phyloP scores from a whole-genome alignment of 2,113 vertebrate species.

The Oenanthe melanoleuca region DNA sequence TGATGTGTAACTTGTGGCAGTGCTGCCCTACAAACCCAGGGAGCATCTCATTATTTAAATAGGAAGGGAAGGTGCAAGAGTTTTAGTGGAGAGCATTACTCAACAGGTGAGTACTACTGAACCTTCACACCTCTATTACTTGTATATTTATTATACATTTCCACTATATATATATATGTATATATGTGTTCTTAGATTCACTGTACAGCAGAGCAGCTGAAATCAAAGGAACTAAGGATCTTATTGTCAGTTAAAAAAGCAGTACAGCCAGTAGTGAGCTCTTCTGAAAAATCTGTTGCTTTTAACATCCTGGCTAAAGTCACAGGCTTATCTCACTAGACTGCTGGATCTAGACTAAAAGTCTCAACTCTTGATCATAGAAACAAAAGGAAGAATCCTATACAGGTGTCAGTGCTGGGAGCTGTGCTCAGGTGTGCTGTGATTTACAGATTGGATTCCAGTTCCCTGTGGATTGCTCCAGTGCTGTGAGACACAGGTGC shows the following conservation, averaged over 20 bases:
- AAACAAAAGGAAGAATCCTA: not conserved
- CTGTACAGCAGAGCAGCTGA: not conserved
- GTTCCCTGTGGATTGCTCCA: not conserved
- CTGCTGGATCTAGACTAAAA: not conserved
- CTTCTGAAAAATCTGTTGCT: not conserved
- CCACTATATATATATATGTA: not conserved
- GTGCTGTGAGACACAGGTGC: not conserved
- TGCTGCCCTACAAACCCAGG: not conserved
- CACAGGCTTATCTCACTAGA: not conserved
- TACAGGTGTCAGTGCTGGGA: not conserved
- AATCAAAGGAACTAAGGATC: not conserved
- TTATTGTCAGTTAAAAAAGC: not conserved
- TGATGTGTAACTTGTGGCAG: not conserved
- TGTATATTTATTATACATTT: not conserved
- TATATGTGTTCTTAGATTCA: not conserved
- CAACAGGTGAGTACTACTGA: not conserved
- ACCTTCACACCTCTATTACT: not conserved
- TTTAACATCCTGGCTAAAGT: not conserved
- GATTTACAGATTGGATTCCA: not conserved
- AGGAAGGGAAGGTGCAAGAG: not conserved
- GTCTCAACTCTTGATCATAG: not conserved
- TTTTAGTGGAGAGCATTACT: not conserved
- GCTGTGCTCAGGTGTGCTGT: not conserved
- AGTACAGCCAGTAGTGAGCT: not conserved
- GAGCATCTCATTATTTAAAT: not conserved